phyloP scores from a whole-genome alignment of 2,113 vertebrate genomes.

The Hemicordylus capensis region DNA sequence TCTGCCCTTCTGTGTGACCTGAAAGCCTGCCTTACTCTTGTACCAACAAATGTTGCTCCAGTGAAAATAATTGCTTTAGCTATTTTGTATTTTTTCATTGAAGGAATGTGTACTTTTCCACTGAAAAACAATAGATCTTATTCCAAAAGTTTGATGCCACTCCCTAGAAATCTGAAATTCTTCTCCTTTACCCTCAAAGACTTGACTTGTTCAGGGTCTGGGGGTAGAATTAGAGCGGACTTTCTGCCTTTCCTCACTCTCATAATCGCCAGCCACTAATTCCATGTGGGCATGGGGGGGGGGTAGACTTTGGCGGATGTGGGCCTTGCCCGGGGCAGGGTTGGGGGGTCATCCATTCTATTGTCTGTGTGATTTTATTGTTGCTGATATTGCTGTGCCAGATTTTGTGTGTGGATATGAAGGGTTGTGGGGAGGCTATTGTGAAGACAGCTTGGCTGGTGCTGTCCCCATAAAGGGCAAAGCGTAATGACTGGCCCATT shows the following conservation, averaged over 20 bases:
- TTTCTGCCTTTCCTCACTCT: conserved; percentile 61
- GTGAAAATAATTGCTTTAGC: neutral
- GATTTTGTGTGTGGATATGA: conserved; percentile 1
- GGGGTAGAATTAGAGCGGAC: neutral
- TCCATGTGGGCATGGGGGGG: neutral
- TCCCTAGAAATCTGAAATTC: neutral
- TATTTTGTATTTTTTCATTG: neutral
- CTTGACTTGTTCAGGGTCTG: neutral
- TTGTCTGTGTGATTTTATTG: conserved; percentile 46
- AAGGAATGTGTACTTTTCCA: neutral
- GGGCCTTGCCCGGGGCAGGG: too few relatives aligned
- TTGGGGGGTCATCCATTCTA: conserved; percentile 57
- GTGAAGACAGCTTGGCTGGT: conserved; percentile 15
- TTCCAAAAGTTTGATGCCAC: neutral
- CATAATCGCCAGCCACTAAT: conserved; percentile 61
- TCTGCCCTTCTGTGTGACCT: neutral
- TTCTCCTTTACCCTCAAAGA: too few relatives aligned
- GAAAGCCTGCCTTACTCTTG: neutral
- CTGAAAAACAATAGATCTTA: neutral
- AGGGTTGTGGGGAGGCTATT: conserved; percentile 8
- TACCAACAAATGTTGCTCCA: neutral
- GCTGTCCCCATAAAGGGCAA: conserved; percentile 20
- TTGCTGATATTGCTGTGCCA: conserved; percentile 48
- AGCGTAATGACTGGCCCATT: conserved; percentile 35
- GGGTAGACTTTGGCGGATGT: neutral